phyloP scores from a whole-genome alignment of 2,113 vertebrate species.

The Micronycteris hirsuta region DNA sequence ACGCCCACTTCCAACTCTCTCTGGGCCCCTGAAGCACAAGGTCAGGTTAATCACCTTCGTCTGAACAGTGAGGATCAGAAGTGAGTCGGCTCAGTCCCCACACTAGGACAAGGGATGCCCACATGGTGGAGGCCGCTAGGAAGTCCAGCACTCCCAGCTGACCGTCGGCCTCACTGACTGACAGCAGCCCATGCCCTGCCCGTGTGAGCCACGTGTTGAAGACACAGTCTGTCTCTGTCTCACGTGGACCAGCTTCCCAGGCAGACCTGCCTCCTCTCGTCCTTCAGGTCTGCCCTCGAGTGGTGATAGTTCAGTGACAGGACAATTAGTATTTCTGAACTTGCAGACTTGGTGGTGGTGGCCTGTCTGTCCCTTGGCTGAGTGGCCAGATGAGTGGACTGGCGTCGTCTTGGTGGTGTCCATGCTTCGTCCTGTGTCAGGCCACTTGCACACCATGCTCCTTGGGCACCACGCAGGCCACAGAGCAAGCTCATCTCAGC shows the following conservation, averaged over 20 bases:
- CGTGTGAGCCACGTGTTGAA: rapidly evolving
- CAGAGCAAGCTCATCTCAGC: neutral
- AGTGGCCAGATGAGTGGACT: neutral
- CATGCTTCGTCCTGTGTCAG: rapidly evolving
- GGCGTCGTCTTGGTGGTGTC: neutral
- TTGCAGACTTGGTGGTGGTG: rapidly evolving
- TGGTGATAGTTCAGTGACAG: neutral
- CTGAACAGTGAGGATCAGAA: neutral
- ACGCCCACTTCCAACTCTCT: neutral
- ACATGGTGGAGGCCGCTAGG: rapidly evolving
- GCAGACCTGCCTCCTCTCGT: neutral
- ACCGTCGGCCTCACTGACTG: rapidly evolving
- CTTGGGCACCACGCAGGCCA: neutral
- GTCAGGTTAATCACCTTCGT: neutral
- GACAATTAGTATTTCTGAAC: neutral
- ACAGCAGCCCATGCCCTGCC: neutral
- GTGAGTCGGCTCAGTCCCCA: neutral
- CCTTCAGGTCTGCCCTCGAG: neutral
- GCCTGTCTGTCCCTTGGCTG: neutral
- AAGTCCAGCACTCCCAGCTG: rapidly evolving
- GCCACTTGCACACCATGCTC: rapidly evolving
- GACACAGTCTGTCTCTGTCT: neutral
- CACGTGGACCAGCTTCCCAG: neutral
- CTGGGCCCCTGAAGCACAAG: too few species aligned
- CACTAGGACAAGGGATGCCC: neutral